Base-by-base conservation (phyloP, 2,797 vertebrate genomes). In the Enteromius fasciolatus region DNA sequence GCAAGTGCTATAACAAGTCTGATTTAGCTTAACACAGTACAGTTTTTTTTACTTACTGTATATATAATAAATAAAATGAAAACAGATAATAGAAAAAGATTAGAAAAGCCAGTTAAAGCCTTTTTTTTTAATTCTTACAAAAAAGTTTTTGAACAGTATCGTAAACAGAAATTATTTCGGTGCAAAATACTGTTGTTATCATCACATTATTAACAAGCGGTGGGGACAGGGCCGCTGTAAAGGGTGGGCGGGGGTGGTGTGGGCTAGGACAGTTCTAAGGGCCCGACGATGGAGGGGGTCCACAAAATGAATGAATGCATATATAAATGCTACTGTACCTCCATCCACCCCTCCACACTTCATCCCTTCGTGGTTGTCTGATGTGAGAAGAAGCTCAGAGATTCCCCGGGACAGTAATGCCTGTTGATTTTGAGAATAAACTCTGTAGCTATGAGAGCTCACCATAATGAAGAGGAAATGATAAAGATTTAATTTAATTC, bases 341-440 rank as follows among this genome's bases (percentile, higher is more conserved):
- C 95, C 97, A 41, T 95, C 90, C 78, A 95, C 85, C 0, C 90
- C 90, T 87, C 96, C 95, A 18, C 88, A 89, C 1, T 88, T 89
- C 68, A 98, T 88, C 0, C 95, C 94, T 0, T 95, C 93, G 77
- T 94, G 92, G 86, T 94, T 93, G 88, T 98, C 97, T 0, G 96
- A 97, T 25, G 97, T 98, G 92, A 98, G 83, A 79, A 98, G 89
- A 59, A 98, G 87, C 81, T 97, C 97, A 77, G 92, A 91, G 57
- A 98, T 93, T 25, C 96, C 97, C 90, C 96, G 95, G 61, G 90
- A 91, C 76, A 93, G 31, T 82, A 98, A 90, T 70, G 96, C 95
- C 97, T 98, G 64, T 50, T 84, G 52, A 83, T 66, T 52, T 39
- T 25, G 15, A 81, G 18, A 66, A 20, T 3, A 50, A 59, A 28